Evolutionary conservation across 2,797 vertebrate genomes (phyloP).

Genomic region (Alectoris magna): DNA sequence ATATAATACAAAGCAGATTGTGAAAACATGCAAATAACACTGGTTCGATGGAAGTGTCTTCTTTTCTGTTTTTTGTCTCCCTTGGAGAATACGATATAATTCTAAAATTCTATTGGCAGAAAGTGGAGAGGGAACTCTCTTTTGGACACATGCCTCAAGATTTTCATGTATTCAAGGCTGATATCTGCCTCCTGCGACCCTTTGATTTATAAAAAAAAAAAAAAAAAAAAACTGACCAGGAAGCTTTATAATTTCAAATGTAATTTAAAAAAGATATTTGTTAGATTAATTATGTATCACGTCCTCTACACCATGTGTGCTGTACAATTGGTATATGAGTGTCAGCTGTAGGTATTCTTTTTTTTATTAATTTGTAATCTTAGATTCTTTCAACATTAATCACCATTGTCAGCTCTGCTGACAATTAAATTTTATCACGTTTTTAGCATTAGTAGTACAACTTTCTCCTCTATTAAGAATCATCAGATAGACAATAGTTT

Average conservation of each 20-base stretch:
- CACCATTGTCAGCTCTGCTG: neutral
- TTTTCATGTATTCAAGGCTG: neutral
- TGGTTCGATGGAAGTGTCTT: neutral
- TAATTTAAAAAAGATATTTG: neutral
- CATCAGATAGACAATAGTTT: neutral
- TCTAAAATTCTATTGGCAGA: neutral
- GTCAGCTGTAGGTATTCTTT: neutral
- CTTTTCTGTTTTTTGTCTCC: neutral
- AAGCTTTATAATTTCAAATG: neutral
- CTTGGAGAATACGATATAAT: neutral
- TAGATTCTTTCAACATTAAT: neutral
- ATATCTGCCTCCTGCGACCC: neutral
- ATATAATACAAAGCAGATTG: neutral
- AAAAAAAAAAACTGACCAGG: neutral
- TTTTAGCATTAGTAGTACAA: neutral
- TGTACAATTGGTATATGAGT: neutral
- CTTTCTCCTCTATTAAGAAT: neutral
- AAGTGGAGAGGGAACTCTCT: neutral
- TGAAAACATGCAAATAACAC: neutral
- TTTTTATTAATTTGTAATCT: neutral
- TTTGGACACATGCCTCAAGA: neutral
- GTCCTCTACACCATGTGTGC: neutral
- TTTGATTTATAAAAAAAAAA: neutral
- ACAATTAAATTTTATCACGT: neutral
- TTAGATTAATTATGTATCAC: neutral